Evolutionary conservation across 2,888 invertebrate genomes (phyloP), one percentile per base, ranked within the genome.

Genomic region (Drosophila anceps): DNA sequence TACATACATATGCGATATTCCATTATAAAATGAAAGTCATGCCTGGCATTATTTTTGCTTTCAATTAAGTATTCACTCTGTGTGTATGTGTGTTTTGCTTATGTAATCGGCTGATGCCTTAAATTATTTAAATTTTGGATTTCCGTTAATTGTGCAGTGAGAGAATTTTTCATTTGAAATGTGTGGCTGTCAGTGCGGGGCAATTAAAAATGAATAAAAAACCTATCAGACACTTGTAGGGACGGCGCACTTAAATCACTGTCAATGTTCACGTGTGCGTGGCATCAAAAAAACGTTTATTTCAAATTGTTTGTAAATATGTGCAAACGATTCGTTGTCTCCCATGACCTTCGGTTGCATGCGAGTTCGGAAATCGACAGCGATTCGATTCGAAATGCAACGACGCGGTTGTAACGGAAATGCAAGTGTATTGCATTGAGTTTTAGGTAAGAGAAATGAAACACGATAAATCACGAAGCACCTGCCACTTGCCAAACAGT

Each of bases 111-210:
- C 48, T 53, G 59, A 31, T 73, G 64, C 48, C n/a, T 69, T 62
- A 75, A 87, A 76, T 74, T 72, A 76, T 84, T 89, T 62, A 73
- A 79, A 82, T 88, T 79, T 76, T 33, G 39, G 66, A 76, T 81
- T 79, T 90, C 90, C 86, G 86, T 82, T 82, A 79, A 85, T 90
- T 86, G 81, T 85, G 20, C 9, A 61, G 63, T 61, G 62, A 57
- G 72, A 77, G 69, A 84, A 73, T 67, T 65, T 35, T 27, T 61
- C n/a, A 57, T 7, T 37, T 57, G 24, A 58, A 57, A 73, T 71
- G 60, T 62, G 50, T 29, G 48, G 37, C 48, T 61, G 53, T 18
- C 27, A 62, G 35, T 18, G 20, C 15, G 35, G 5, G 60, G 50
- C 66, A 87, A 84, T 64, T 64, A 70, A 53, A 9, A 48, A 46